Base-by-base conservation (phyloP, 2,888 invertebrate genomes). In the Microplitis manilae region DNA sequence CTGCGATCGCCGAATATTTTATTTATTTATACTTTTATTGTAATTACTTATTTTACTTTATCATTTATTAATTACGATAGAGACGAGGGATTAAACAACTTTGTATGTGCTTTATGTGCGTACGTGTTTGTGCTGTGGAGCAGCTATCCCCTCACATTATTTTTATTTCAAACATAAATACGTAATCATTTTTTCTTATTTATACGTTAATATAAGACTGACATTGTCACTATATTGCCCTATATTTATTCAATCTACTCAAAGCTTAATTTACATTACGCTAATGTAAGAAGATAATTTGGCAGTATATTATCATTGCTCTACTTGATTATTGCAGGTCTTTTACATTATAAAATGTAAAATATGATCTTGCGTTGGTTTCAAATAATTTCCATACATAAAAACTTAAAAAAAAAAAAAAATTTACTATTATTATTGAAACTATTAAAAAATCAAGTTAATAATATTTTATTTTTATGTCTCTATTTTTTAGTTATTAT, bases 121-220 rank as follows among this genome's bases (percentile, higher is more conserved):
- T 82, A 78, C 84, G 88, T 88, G 86, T 86, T 85, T 83, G 88
- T 89, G 87, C 88, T 86, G 83, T 87, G 89, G 89, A 90, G 90
- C 89, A 89, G 89, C 88, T 84, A 87, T 88, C 89, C 68, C 50
- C 62, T 30, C 6, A 7, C 13, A 2, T 72, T 61, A 4, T 15
- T 30, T 30, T 39, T 60, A 50, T 50, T 50, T 5, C 2, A 50
- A 50, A 50, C 50, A 50, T 7, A 71, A 71, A 17, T 5, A 59
- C 17, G 13, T 64, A 1, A 59, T 5, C 17, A 20, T 20, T 20
- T 30, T 17, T 68, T 68, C 64, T 9, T 5, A 40, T 72, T 39
- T 40, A 15, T 40, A n/a, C 20, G 17, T 62, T 62, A 7, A 62
- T 62, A 68, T 38, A 15, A 6, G 5, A 50, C 50, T 50, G 13